Base-by-base conservation (phyloP, 2,888 invertebrate species). In the Pegoplata infirma region DNA sequence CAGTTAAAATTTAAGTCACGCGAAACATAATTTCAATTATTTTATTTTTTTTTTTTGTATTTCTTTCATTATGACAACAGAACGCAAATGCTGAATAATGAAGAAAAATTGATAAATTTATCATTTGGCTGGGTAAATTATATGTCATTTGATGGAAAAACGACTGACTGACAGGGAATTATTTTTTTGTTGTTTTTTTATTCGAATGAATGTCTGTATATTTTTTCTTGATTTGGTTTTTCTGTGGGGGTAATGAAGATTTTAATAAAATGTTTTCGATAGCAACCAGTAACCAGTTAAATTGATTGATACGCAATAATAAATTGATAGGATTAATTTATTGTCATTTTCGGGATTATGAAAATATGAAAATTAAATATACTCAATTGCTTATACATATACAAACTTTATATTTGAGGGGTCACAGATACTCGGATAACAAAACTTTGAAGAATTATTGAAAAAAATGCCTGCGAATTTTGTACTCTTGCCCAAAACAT, bases 291-390 rank as follows among this genome's bases (percentile, higher is more conserved):
- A 40, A 36, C 16, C 46, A 19, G 49, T 63, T 21, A 46, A 47
- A 47, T 47, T 66, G 73, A 66, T 73, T 58, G 58, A 56, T 73
- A 56, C 23, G 44, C 28, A 58, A 66, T 56, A 19, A 73, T 32
- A 51, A 47, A 44, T 16, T 28, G 63, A 66, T 66, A 58, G 17
- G 44, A 51, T 71, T 53, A n/a, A 4, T 12, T 19, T 19, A 12
- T 12, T 14, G 46, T 46, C n/a, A n/a, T n/a, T n/a, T n/a, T n/a
- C n/a, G n/a, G n/a, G n/a, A n/a, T n/a, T n/a, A n/a, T n/a, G n/a
- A n/a, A n/a, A n/a, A n/a, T n/a, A n/a, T n/a, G n/a, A n/a, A n/a
- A n/a, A n/a, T n/a, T n/a, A n/a, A n/a, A n/a, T n/a, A n/a, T n/a
- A n/a, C n/a, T n/a, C n/a, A n/a, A n/a, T n/a, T n/a, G n/a, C n/a